Evolutionary conservation across 1,140 invertebrate genomes (phyloP), one percentile per base, ranked within the genome.

Genomic region (Akabosia matsudoensis): DNA sequence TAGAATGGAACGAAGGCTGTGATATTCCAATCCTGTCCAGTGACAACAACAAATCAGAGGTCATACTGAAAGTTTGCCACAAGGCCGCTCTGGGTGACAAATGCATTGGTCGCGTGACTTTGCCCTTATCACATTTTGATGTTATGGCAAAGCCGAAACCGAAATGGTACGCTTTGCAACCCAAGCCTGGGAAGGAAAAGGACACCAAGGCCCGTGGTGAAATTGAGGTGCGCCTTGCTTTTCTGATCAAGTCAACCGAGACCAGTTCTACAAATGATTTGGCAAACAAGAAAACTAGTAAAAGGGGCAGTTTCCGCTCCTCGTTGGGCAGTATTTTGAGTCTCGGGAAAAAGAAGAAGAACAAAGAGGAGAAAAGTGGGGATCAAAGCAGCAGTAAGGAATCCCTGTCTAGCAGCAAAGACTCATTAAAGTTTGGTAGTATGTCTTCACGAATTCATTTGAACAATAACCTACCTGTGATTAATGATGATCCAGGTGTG

Each of bases 1-100:
- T 94, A 31, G 94, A 95, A 85, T 97, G 95, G 95, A 90, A 93
- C 84, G 95, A 97, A 86, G 94, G 97, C 88, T 97, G 95, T 86
- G 95, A 97, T 82, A 91, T 90, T 31, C 84, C 87, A 79, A 95
- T 97, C 81, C 93, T 94, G 18, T 30, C 61, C 7, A 88, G 92
- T 76, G 92, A 93, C 84, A 93, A 92, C 79, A 96, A 95, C 84
- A 93, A 90, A n/a, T 92, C 92, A 28, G 92, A 93, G 84, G 90
- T 97, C 75, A 87, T 92, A 31, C 87, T 97, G 28, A 94, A 92
- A 74, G 92, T 92, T n/a, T 88, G 93, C 76, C 93, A 96, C 86
- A 90, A 93, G 79, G 95, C 94, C 82, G 90, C 93, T 82, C 84
- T 97, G 64, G 93, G 93, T 45, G 95, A 97, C 85, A 94, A 97